phyloP scores from a whole-genome alignment of 2,113 vertebrate species.

The Erpornis zantholeuca region DNA sequence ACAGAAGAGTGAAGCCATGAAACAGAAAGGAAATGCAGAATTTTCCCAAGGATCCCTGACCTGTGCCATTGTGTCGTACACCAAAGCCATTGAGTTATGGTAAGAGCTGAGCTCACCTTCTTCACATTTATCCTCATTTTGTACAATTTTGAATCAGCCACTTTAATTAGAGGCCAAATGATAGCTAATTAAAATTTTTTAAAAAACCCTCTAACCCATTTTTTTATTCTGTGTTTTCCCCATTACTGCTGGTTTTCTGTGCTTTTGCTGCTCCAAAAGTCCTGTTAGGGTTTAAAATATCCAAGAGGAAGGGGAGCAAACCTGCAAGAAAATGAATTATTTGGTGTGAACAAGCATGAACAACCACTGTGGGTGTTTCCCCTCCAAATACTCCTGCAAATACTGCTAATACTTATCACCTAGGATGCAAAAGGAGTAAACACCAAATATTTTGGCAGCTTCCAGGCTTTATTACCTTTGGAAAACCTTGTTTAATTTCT shows the following conservation, averaged over 20 bases:
- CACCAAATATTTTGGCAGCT: neutral
- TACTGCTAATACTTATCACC: neutral
- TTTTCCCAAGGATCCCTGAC: conserved; percentile 80
- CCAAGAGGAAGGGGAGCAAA: neutral
- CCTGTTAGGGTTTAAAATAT: neutral
- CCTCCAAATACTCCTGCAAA: neutral
- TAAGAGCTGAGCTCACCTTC: conserved; percentile 60
- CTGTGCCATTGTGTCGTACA: conserved; percentile 81
- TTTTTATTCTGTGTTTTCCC: neutral
- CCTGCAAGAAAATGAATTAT: neutral
- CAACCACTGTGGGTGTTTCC: neutral
- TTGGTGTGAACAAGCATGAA: neutral
- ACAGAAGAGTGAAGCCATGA: conserved; percentile 86
- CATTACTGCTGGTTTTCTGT: neutral
- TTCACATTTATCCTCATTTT: neutral
- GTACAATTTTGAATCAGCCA: accelerated
- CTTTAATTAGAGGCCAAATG: neutral
- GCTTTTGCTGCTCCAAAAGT: neutral
- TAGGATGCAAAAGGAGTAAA: neutral
- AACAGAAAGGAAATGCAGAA: conserved; percentile 81
- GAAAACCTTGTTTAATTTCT: neutral
- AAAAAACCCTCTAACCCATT: accelerated
- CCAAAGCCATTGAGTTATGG: conserved; percentile 84
- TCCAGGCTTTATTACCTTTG: neutral
- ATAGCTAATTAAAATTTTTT: neutral